phyloP scores from a whole-genome alignment of 2,113 vertebrate genomes.

The Ptyas mucosa region DNA sequence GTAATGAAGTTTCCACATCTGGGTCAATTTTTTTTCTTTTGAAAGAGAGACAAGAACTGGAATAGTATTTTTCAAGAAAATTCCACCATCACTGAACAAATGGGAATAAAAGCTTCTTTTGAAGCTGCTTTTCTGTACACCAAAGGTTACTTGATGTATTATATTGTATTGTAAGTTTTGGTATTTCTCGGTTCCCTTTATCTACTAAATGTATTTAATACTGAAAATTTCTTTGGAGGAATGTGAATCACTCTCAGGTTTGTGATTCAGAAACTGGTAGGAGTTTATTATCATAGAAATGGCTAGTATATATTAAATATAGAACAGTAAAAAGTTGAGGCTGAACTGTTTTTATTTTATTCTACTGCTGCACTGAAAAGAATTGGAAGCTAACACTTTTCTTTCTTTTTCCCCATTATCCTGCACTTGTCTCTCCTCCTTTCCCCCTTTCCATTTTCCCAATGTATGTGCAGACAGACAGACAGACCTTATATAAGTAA shows the following conservation, averaged over 20 bases:
- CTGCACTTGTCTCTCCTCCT: too few species aligned
- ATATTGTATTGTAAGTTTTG: background rate
- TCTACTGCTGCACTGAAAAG: background rate
- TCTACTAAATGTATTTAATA: background rate
- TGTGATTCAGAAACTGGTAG: conserved; percentile 11
- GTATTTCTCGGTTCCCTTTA: background rate
- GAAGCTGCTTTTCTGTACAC: background rate
- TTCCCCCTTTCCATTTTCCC: too few species aligned
- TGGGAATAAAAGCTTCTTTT: background rate
- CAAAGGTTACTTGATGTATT: background rate
- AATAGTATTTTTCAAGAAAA: background rate
- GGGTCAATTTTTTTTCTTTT: background rate
- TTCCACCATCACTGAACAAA: background rate
- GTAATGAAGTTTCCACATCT: background rate
- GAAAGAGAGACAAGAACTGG: background rate
- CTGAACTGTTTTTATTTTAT: background rate
- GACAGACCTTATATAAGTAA: background rate
- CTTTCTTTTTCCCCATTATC: background rate
- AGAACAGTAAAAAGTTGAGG: background rate
- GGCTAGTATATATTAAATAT: background rate
- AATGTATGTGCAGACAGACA: too few species aligned
- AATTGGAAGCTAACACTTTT: background rate
- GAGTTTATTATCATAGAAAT: background rate
- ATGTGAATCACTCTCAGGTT: background rate
- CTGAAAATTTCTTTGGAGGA: background rate